Evolutionary conservation across 2,797 vertebrate genomes (phyloP).

Genomic region (Poecile montanus): DNA sequence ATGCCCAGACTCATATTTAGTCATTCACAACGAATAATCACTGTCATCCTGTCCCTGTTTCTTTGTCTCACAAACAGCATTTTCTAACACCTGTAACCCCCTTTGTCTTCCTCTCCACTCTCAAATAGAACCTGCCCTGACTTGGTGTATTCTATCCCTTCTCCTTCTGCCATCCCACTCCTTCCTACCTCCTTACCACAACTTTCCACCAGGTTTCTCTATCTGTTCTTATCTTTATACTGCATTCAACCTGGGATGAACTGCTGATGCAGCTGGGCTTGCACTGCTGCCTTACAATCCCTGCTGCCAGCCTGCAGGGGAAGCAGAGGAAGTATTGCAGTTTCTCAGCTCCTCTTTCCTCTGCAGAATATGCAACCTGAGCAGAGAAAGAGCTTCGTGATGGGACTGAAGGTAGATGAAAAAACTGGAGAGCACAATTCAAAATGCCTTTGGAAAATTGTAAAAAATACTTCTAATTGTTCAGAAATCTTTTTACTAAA

Average conservation of each 20-base stretch:
- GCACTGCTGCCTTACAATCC: neutral
- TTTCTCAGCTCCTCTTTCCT: neutral
- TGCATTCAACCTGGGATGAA: constrained; percentile 22
- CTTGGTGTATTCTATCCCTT: neutral
- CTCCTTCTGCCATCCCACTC: constrained; percentile 24
- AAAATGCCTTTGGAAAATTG: neutral
- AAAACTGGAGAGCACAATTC: neutral
- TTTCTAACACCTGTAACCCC: neutral
- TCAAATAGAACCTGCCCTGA: neutral
- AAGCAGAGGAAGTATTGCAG: constrained; percentile 24
- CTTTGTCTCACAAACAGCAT: neutral
- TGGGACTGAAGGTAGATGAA: neutral
- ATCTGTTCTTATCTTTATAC: constrained; percentile 7
- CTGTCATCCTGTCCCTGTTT: neutral
- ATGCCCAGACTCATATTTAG: neutral
- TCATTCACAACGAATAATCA: neutral
- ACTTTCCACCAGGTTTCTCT: neutral
- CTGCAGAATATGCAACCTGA: neutral
- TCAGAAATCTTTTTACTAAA: neutral
- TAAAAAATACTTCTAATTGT: neutral
- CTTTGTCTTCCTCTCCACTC: neutral
- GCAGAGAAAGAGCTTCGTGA: neutral
- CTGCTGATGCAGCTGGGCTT: neutral
- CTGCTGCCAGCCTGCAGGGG: neutral
- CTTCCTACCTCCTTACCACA: constrained; percentile 15